These are phyloP conservation scores for Gambelia wislizenii DNA, from an alignment of 2,797 vertebrate species.

Conservation along the genomic window DNA sequence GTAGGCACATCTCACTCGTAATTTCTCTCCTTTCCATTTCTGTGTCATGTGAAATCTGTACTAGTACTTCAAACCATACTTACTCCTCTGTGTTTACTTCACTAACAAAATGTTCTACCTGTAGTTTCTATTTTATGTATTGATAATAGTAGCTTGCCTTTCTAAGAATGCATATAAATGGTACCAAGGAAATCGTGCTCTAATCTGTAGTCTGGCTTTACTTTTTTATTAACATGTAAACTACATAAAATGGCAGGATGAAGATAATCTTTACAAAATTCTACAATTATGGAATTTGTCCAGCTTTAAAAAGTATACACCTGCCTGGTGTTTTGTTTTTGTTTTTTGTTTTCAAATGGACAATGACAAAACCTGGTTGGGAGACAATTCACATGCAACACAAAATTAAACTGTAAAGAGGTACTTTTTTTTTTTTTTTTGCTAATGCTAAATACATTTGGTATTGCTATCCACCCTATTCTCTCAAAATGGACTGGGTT, in stretches of 20 bases:
- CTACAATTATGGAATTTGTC: background rate
- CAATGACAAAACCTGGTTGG: background rate
- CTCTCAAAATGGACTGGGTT: background rate
- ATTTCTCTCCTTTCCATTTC: background rate
- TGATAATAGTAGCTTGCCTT: conserved; percentile 64
- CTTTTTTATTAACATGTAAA: background rate
- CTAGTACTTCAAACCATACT: conserved; percentile 65
- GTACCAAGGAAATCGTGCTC: conserved; percentile 34
- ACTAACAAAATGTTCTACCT: conserved; percentile 69
- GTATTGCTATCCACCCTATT: background rate
- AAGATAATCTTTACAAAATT: background rate
- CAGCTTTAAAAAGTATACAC: background rate
- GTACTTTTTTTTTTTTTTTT: background rate
- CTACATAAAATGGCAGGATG: background rate
- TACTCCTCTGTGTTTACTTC: conserved; percentile 59
- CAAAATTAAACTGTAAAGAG: background rate
- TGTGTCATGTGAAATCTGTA: too few relatives aligned
- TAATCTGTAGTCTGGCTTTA: background rate
- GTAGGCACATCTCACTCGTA: background rate
- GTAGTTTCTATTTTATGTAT: conserved; percentile 72
- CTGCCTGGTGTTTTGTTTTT: too few relatives aligned
- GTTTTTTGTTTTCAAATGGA: background rate
- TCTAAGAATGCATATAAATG: conserved; percentile 63
- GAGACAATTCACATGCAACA: background rate
- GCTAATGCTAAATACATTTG: background rate